A percentile compares a stretch with the other conserved stretches of the same genome.
These are phyloP conservation scores for Micropoecilia bifurca DNA, from an alignment of 2,797 vertebrate genomes.

Conservation along the genomic window DNA sequence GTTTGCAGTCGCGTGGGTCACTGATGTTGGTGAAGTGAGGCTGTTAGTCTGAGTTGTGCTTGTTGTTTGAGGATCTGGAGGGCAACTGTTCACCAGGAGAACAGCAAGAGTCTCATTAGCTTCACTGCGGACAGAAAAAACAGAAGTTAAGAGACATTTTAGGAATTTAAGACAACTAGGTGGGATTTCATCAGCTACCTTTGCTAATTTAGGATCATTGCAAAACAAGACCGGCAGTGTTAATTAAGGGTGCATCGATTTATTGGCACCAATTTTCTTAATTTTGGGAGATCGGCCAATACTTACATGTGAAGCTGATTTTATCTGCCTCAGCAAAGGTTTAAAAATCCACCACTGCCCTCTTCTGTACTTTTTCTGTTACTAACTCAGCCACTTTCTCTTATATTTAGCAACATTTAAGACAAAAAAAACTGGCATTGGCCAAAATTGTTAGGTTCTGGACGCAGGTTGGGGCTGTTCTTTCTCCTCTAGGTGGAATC, in stretches of 20 bases:
- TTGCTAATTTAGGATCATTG: not conserved
- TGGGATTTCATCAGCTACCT: not conserved
- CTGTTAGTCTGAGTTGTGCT: slow-evolving; percentile 3
- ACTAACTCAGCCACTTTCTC: too few relatives aligned
- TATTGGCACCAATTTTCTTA: too few relatives aligned
- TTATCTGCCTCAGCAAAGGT: too few relatives aligned
- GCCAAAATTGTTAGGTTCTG: too few relatives aligned
- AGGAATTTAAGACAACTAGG: not conserved
- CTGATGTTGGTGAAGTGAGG: slow-evolving; percentile 3
- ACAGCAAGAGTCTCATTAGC: slow-evolving; percentile 55
- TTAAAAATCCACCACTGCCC: too few relatives aligned
- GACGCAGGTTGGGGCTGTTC: too few relatives aligned
- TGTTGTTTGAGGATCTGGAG: not conserved
- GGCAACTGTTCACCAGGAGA: slow-evolving; percentile 65
- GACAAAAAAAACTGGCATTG: too few relatives aligned
- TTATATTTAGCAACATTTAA: too few relatives aligned
- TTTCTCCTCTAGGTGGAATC: too few relatives aligned
- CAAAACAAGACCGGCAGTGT: not conserved
- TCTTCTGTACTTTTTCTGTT: too few relatives aligned
- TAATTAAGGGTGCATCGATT: not conserved
- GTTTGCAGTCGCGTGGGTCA: slow-evolving; percentile 14
- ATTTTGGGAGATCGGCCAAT: too few relatives aligned
- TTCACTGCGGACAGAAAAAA: slow-evolving; percentile 43
- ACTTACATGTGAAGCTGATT: too few relatives aligned
- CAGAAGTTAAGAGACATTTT: not conserved